Evolutionary conservation across 2,797 vertebrate species (phyloP), one percentile per base, ranked within the genome.

Genomic region (Coregonus ussuriensis): DNA sequence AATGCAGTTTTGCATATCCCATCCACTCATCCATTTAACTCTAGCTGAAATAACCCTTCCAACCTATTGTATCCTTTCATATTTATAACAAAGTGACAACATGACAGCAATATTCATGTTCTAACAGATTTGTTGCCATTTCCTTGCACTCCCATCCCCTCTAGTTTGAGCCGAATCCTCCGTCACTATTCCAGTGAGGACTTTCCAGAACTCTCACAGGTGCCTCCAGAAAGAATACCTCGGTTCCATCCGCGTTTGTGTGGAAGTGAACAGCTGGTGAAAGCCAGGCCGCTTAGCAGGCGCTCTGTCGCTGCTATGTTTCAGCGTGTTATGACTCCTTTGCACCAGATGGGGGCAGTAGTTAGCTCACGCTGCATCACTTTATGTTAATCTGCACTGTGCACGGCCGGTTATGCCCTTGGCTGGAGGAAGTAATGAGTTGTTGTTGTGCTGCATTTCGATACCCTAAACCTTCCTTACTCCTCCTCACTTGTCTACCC

Each of bases 321-420:
- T 74, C 18, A 70, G 74, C 21, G 3, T 81, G 88, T 83, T 88
- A n/a, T 74, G 71, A 84, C 47, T 63, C 11, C 13, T 15, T 86
- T 35, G 71, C 74, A 52, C 90, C 91, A 89, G 74, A 74, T 4
- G 87, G 85, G 80, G 86, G 89, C 89, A 87, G 82, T 37, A 18
- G 41, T 25, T 29, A 35, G 37, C 29, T 81, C 79, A 72, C 68
- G 79, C 86, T 87, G 86, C 83, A 89, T 89, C 9, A 47, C 9
- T 47, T 47, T 47, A 47, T 47, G 9, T 13, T 47, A 3, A 47
- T 47, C 2, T 47, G 9, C 41, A 3, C 41, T 47, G 25, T 63
- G 21, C 59, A 25, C 13, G 9, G 59, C 29, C 9, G 21, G 59
- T 63, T 63, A 63, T 59, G 56, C 18, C 56, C 18, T 59, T 59